These are phyloP conservation scores for Ptilorrhoa leucosticta DNA, from an alignment of 2,113 vertebrate species.

Conservation along the genomic window DNA sequence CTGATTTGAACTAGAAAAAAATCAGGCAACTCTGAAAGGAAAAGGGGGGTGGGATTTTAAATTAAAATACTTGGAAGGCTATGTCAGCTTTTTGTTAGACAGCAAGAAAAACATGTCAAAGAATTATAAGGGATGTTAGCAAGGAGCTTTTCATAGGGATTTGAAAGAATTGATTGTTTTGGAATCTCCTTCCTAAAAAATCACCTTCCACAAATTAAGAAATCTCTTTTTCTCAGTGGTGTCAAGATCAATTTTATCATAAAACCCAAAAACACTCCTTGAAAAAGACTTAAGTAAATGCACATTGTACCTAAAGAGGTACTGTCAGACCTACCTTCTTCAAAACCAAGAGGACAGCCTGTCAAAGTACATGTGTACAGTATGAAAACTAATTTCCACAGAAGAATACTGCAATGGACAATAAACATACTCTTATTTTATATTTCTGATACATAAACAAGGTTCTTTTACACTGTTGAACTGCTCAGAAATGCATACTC, in stretches of 20 bases:
- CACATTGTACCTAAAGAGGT: not conserved
- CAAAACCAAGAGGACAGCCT: not conserved
- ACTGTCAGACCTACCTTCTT: not conserved
- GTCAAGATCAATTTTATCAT: constrained; percentile 3
- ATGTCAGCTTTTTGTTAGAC: not conserved
- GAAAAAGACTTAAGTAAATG: not conserved
- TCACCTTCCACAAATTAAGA: constrained; percentile 12
- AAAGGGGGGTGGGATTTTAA: constrained; percentile 15
- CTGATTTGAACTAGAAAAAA: constrained; percentile 34
- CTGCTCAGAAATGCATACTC: constrained; percentile 3
- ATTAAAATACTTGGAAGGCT: not conserved
- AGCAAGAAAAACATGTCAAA: not conserved
- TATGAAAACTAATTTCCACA: not conserved
- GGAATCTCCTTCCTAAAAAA: constrained; percentile 28
- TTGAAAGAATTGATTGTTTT: constrained; percentile 10
- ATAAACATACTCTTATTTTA: not conserved
- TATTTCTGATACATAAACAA: not conserved
- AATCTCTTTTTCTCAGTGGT: constrained; percentile 62
- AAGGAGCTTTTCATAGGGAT: not conserved
- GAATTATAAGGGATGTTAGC: not conserved
- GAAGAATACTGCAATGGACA: not conserved
- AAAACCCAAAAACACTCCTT: not conserved
- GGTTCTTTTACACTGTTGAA: not conserved
- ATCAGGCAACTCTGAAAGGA: not conserved
- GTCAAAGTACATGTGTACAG: not conserved